Percentiles rank a stretch among this genome's conserved stretches.
Evolutionary conservation across 2,888 invertebrate species (phyloP).

Genomic region (Melinaea menophilus): DNA sequence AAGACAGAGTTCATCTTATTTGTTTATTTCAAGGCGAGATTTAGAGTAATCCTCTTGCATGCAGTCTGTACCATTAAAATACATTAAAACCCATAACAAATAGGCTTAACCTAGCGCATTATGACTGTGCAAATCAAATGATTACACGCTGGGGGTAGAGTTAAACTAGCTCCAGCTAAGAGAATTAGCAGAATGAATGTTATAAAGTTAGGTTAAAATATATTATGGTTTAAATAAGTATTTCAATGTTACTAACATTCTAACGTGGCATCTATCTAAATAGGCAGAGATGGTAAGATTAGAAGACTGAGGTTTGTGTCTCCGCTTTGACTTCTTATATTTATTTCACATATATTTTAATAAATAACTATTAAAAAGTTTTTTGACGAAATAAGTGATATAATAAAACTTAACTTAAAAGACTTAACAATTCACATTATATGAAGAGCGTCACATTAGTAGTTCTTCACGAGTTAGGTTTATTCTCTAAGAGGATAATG

Average conservation of each 20-base stretch:
- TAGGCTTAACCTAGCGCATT: constrained; percentile 57
- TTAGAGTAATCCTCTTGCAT: constrained; percentile 59
- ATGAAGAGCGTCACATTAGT: background rate
- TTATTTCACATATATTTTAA: background rate
- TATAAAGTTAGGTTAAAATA: background rate
- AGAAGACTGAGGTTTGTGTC: no score
- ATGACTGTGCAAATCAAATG: constrained; percentile 22
- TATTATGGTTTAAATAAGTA: no score
- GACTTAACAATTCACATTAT: background rate
- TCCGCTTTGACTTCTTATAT: no score
- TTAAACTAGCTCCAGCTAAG: background rate
- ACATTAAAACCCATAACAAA: constrained; percentile 52
- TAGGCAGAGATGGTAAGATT: no score
- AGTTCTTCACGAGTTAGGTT: background rate
- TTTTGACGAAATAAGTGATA: no score
- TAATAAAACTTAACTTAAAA: no score
- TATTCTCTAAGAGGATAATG: constrained; percentile 19
- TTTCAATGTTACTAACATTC: no score
- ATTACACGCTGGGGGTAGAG: constrained; percentile 11
- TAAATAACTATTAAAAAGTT: no score
- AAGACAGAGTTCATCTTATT: constrained; percentile 38
- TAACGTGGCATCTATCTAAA: no score
- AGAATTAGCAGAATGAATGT: background rate
- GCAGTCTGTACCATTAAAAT: constrained; percentile 54
- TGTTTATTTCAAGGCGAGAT: constrained; percentile 68